These are phyloP conservation scores for Myripristis jacobus DNA, from an alignment of 2,797 vertebrate genomes.

Conservation along the genomic window DNA sequence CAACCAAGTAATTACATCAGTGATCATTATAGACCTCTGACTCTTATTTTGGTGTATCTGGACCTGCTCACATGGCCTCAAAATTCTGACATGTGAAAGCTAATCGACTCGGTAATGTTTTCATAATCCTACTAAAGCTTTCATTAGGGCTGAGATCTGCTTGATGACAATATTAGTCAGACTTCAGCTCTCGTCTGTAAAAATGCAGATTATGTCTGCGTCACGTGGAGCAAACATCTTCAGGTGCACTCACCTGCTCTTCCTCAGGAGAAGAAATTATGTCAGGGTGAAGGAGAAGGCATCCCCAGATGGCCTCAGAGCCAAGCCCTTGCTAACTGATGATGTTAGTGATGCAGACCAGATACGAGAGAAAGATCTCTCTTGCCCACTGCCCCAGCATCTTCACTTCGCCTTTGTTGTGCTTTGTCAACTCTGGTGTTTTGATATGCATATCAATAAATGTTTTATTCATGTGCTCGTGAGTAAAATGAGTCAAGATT, in stretches of 20 bases:
- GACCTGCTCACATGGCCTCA: slow-evolving; percentile 33
- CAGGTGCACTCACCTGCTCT: slow-evolving; percentile 74
- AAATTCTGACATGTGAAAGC: slow-evolving; percentile 24
- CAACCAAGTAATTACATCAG: slow-evolving; percentile 4
- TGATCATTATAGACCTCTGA: no score
- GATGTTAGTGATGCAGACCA: slow-evolving; percentile 78
- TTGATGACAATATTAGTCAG: slow-evolving; percentile 78
- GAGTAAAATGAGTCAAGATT: slow-evolving; percentile 68
- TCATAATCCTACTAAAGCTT: slow-evolving; percentile 66
- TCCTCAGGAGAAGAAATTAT: slow-evolving; percentile 90
- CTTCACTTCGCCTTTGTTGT: slow-evolving; percentile 70
- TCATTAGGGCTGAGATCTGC: slow-evolving; percentile 77
- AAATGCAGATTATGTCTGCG: slow-evolving; percentile 74
- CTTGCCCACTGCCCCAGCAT: slow-evolving; percentile 51
- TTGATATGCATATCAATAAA: slow-evolving; percentile 82
- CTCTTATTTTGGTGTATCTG: slow-evolving; percentile 35
- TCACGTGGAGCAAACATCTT: slow-evolving; percentile 76
- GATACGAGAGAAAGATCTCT: slow-evolving; percentile 66
- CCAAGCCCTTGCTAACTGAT: slow-evolving; percentile 82
- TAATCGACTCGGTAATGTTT: slow-evolving; percentile 47
- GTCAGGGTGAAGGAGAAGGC: slow-evolving; percentile 67
- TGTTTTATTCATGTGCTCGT: slow-evolving; percentile 84
- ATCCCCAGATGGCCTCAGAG: slow-evolving; percentile 74
- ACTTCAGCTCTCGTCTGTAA: slow-evolving; percentile 70
- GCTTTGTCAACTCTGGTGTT: slow-evolving; percentile 77